These are phyloP conservation scores for Ormyrus labotus DNA, from an alignment of 2,888 invertebrate genomes.

Conservation along the genomic window DNA sequence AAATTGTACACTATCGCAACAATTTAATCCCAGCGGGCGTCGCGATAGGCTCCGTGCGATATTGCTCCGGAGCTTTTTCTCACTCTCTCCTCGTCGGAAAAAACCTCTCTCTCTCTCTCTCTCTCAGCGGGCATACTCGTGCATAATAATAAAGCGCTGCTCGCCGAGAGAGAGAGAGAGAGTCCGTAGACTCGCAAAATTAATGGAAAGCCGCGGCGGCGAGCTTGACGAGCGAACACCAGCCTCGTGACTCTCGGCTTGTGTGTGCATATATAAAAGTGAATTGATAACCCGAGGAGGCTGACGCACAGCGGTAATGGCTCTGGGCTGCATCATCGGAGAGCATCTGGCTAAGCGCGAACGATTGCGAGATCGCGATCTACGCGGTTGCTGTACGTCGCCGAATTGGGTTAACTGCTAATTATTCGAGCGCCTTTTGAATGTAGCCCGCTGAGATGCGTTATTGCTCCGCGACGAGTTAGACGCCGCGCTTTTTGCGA, in stretches of 20 bases:
- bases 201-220: constrained; percentile 49
- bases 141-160: neutral
- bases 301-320: constrained; percentile 6
- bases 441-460: constrained; percentile 21
- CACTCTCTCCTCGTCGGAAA: neutral
- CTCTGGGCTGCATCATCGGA: constrained; percentile 7
- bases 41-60: constrained; percentile 9
- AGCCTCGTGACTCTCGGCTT: constrained; percentile 32
- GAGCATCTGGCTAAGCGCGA: constrained; percentile 16
- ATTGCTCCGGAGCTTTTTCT: too few species aligned
- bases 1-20: constrained; percentile 16
- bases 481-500: constrained; percentile 1
- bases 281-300: constrained; percentile 43
- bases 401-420: constrained; percentile 48
- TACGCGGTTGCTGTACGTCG: neutral
- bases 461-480: neutral
- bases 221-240: constrained; percentile 37
- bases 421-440: constrained; percentile 37
- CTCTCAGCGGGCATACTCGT: neutral
- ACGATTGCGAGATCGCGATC: constrained; percentile 27
- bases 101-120: neutral
- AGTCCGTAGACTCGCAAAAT: constrained; percentile 24
- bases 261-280: constrained; percentile 35
- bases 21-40: constrained; percentile 4
- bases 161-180: neutral